A percentile compares a stretch with the other conserved stretches of the same genome.
These are phyloP conservation scores for Lasioglossum figueresi DNA, from an alignment of 2,888 invertebrate species.

Conservation along the genomic window DNA sequence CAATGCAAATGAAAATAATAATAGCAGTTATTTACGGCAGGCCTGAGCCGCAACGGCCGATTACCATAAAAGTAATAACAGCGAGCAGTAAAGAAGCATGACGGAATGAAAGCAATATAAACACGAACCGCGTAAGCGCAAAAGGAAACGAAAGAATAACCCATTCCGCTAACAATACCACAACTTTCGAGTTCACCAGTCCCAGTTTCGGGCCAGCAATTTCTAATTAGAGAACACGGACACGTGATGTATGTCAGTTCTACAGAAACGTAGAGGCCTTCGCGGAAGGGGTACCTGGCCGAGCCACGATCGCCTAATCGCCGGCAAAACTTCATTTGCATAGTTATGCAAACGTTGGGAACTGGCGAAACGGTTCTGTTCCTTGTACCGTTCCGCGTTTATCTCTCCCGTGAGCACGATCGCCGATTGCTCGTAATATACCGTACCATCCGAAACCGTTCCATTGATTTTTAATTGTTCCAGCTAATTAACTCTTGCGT, in stretches of 20 bases:
- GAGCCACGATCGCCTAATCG: constrained; percentile 67
- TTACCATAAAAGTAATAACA: constrained; percentile 11
- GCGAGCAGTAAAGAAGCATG: constrained; percentile 11
- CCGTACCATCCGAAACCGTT: too few species aligned
- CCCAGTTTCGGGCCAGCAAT: constrained; percentile 17
- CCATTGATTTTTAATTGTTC: not conserved
- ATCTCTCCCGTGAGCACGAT: not conserved
- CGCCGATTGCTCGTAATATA: not conserved
- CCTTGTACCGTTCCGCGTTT: not conserved
- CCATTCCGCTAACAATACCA: constrained; percentile 4
- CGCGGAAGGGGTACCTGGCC: constrained; percentile 56
- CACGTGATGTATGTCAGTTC: not conserved
- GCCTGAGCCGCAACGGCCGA: not conserved
- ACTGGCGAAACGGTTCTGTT: constrained; percentile 1
- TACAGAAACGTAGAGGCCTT: constrained; percentile 49
- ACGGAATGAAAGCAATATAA: constrained; percentile 8
- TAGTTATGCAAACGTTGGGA: constrained; percentile 73
- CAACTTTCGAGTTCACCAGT: not conserved
- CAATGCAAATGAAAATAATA: constrained; percentile 10
- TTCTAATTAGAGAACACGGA: constrained; percentile 14
- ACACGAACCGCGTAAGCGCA: not conserved
- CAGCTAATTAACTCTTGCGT: too few species aligned
- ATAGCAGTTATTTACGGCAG: constrained; percentile 6
- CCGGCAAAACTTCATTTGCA: constrained; percentile 68
- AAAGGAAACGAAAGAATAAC: not conserved